phyloP scores from a whole-genome alignment of 1,140 invertebrate genomes.

The Drosophila guanche region DNA sequence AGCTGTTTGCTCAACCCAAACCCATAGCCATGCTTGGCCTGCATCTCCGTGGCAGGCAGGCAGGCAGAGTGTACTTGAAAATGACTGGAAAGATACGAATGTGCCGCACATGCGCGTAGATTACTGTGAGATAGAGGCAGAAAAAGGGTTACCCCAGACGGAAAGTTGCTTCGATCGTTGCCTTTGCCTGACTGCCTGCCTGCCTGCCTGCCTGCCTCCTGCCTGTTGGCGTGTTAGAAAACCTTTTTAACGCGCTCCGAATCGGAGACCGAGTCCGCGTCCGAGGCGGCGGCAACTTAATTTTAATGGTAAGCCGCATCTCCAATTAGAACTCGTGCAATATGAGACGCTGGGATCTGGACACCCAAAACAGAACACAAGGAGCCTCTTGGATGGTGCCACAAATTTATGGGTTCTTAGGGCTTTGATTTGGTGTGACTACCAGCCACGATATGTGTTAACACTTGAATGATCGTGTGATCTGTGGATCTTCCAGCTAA shows the following conservation, averaged over 20 bases:
- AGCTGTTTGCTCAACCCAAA: slow-evolving; percentile 54
- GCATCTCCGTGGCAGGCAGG: slow-evolving; percentile 52
- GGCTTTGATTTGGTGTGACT: slow-evolving; percentile 13
- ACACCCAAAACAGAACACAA: slow-evolving; percentile 6
- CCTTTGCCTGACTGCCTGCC: not conserved
- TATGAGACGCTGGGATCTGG: slow-evolving; percentile 21
- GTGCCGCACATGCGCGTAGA: slow-evolving; percentile 79
- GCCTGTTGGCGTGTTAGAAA: slow-evolving; percentile 54
- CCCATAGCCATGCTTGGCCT: slow-evolving; percentile 18
- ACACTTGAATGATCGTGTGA: slow-evolving; percentile 19
- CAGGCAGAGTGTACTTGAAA: slow-evolving; percentile 76
- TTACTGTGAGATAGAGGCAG: slow-evolving; percentile 74
- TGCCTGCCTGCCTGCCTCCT: too few relatives aligned
- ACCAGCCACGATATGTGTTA: slow-evolving; percentile 15
- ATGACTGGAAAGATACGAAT: slow-evolving; percentile 75
- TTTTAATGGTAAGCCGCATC: slow-evolving; percentile 49
- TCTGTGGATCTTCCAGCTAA: slow-evolving; percentile 1
- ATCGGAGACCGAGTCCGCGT: slow-evolving; percentile 9
- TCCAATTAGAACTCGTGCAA: slow-evolving; percentile 52
- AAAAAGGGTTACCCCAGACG: slow-evolving; percentile 54
- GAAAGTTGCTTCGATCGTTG: slow-evolving; percentile 27
- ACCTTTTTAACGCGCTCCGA: slow-evolving; percentile 48
- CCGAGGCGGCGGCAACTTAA: slow-evolving; percentile 41
- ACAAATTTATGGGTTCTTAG: slow-evolving; percentile 7
- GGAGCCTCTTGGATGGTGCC: not conserved